Evolutionary conservation across 2,113 vertebrate species (phyloP).

Genomic region (Pluvialis apricaria): DNA sequence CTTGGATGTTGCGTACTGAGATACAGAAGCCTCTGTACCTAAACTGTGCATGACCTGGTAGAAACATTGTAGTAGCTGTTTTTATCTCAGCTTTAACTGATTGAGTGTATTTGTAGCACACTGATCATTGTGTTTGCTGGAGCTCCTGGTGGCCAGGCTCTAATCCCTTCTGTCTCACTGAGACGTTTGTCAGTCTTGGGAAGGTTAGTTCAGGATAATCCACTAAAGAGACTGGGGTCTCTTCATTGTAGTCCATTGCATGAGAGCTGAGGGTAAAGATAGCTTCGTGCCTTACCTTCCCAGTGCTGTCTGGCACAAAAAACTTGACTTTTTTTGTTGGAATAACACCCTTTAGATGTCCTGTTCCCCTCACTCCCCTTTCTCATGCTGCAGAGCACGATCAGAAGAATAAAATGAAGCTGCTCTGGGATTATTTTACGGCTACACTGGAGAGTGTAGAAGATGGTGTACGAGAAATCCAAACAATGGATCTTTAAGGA

Average conservation of each 20-base stretch:
- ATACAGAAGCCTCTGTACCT: neutral
- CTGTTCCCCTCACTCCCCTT: neutral
- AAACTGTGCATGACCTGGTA: neutral
- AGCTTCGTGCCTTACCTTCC: neutral
- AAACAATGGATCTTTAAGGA: neutral
- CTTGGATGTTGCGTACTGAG: neutral
- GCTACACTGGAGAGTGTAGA: neutral
- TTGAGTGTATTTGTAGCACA: neutral
- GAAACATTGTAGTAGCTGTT: neutral
- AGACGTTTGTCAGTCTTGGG: neutral
- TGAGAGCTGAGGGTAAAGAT: neutral
- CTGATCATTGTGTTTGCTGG: neutral
- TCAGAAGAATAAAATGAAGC: neutral
- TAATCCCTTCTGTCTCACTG: neutral
- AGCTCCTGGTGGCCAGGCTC: neutral
- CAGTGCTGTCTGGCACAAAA: neutral
- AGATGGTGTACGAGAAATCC: neutral
- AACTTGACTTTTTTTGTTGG: neutral
- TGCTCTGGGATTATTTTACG: neutral
- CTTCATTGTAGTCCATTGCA: neutral
- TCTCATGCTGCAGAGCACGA: neutral
- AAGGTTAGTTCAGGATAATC: neutral
- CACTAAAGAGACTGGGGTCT: neutral
- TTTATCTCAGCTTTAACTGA: neutral
- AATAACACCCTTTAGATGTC: neutral